phyloP scores from a whole-genome alignment of 2,888 invertebrate genomes.

The Coleophora deauratella region DNA sequence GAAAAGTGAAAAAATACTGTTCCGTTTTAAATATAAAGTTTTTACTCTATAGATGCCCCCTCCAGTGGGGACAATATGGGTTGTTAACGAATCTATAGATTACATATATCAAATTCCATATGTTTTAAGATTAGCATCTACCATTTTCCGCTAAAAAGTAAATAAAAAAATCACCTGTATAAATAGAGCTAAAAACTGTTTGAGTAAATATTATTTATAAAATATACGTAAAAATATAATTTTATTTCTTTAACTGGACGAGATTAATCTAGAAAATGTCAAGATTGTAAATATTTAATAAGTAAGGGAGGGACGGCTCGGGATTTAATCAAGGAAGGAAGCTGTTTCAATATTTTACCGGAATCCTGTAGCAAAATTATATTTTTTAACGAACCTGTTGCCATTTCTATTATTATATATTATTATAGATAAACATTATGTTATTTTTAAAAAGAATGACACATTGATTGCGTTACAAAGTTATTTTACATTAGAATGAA shows the following conservation, averaged over 20 bases:
- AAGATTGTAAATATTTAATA: constrained; percentile 36
- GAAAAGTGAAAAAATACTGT: too few species aligned
- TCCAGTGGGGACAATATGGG: too few species aligned
- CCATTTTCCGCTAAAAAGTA: background rate
- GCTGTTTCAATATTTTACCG: constrained; percentile 20
- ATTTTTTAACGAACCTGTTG: background rate
- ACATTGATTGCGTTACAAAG: background rate
- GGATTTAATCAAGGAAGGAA: constrained; percentile 29
- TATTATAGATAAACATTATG: background rate
- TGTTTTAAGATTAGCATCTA: background rate
- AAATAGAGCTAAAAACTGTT: background rate
- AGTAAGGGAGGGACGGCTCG: constrained; percentile 25
- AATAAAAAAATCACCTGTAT: background rate
- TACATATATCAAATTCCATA: background rate
- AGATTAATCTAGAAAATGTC: constrained; percentile 28
- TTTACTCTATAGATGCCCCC: too few species aligned
- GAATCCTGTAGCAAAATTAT: background rate
- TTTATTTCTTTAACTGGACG: constrained; percentile 16
- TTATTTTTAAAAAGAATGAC: background rate
- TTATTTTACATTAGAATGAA: too few species aligned
- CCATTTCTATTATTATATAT: background rate
- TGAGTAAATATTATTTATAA: background rate
- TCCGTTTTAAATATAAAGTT: too few species aligned
- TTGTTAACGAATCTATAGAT: too few species aligned
- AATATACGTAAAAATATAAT: background rate